A percentile compares a stretch with the other conserved stretches of the same genome.
Evolutionary conservation across 2,797 vertebrate genomes (phyloP).

Genomic region (Phyllotis vaccarum): DNA sequence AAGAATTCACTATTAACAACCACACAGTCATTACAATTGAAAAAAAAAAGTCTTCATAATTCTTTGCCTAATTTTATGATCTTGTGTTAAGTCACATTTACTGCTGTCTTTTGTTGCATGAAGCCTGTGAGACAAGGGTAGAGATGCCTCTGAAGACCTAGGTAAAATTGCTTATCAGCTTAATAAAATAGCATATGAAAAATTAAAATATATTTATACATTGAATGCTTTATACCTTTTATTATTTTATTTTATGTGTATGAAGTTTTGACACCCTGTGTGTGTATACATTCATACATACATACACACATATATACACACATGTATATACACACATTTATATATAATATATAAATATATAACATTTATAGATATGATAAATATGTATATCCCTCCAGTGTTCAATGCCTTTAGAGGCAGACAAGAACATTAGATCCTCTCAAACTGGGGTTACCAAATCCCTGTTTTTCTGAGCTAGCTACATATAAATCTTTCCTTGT

Average conservation of each 20-base stretch:
- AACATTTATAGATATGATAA: too few species aligned
- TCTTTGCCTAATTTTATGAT: neutral
- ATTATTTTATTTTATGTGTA: neutral
- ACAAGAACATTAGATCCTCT: neutral
- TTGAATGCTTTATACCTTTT: conserved; percentile 63
- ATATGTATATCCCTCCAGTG: too few species aligned
- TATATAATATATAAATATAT: too few species aligned
- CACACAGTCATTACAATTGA: neutral
- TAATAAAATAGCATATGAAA: conserved; percentile 19
- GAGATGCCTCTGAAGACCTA: neutral
- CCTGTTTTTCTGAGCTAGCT: neutral
- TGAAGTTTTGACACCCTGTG: neutral
- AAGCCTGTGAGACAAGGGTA: neutral
- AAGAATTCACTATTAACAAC: neutral
- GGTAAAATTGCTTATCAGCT: conserved; percentile 60
- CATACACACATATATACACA: too few species aligned
- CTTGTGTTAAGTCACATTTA: neutral
- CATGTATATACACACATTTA: too few species aligned
- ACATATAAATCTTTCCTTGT: neutral
- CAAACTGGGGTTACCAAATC: neutral
- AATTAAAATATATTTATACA: conserved; percentile 19
- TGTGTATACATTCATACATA: neutral
- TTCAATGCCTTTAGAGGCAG: neutral
- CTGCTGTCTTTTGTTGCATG: neutral
- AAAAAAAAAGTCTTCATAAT: too few species aligned